A percentile compares a stretch with the other conserved stretches of the same genome.
Conservation (phyloP, 1,140 invertebrate species). For the Ephestia elutella region DNA sequence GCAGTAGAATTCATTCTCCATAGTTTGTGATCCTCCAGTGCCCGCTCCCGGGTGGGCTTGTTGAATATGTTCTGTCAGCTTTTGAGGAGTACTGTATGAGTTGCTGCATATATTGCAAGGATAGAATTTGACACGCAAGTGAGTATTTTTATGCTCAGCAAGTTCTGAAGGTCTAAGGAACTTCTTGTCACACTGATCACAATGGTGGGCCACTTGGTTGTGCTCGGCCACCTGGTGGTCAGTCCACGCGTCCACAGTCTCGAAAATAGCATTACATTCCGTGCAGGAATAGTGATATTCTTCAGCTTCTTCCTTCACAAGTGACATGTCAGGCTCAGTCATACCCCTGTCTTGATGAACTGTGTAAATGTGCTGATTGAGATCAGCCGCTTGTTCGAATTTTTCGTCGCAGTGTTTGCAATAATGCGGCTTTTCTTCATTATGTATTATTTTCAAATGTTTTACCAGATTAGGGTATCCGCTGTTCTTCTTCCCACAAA, state of each 20-base stretch:
- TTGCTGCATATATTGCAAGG: constrained; percentile 76
- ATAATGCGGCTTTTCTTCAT: constrained; percentile 66
- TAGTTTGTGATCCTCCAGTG: constrained; percentile 12
- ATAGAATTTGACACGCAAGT: constrained; percentile 80
- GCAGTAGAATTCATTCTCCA: constrained; percentile 62
- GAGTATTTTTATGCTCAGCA: constrained; percentile 78
- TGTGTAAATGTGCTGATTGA: constrained; percentile 69
- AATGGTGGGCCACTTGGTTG: constrained; percentile 73
- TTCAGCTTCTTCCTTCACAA: constrained; percentile 67
- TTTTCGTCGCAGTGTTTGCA: constrained; percentile 69
- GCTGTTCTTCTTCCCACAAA: constrained; percentile 73
- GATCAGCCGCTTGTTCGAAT: constrained; percentile 63
- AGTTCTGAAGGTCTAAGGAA: constrained; percentile 76
- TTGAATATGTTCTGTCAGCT: constrained; percentile 75
- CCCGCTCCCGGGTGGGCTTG: constrained; percentile 52
- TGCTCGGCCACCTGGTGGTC: constrained; percentile 73
- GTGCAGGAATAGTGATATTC: constrained; percentile 75
- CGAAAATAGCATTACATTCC: constrained; percentile 74
- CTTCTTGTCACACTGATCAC: constrained; percentile 77
- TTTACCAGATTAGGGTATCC: constrained; percentile 75
- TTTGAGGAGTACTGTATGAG: constrained; percentile 76
- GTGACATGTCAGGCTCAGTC: constrained; percentile 53
- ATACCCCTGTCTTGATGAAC: constrained; percentile 59
- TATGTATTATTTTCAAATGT: constrained; percentile 72
- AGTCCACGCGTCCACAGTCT: constrained; percentile 72